Conservation (phyloP, 2,888 invertebrate species). For the Ennomos erosarius region DNA sequence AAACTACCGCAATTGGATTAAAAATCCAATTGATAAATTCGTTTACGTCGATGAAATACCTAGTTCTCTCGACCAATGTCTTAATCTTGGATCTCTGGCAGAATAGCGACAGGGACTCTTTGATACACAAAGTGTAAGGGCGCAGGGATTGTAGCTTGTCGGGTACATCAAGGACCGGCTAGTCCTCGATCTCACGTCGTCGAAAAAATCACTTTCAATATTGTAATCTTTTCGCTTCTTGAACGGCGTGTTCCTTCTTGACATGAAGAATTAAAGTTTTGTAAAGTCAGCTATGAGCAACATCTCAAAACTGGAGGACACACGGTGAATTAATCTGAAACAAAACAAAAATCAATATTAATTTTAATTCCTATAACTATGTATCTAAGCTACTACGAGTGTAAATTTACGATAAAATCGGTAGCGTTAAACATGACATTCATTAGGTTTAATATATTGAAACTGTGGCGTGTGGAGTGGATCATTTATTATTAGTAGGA, state of each 20-base stretch:
- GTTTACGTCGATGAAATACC: conserved; percentile 71
- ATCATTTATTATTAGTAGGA: no score
- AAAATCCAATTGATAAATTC: conserved; percentile 57
- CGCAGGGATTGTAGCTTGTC: conserved; percentile 80
- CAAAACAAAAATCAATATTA: conserved; percentile 52
- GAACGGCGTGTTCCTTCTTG: conserved; percentile 65
- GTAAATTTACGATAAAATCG: no score
- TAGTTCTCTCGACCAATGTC: conserved; percentile 82
- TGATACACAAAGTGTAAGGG: conserved; percentile 77
- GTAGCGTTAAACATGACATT: no score
- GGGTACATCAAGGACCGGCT: conserved; percentile 84
- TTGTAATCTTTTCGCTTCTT: conserved; percentile 62
- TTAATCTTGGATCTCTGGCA: conserved; percentile 86
- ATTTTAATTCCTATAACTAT: no score
- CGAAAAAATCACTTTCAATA: conserved; percentile 75
- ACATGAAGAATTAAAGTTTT: conserved; percentile 81
- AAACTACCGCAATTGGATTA: conserved; percentile 65
- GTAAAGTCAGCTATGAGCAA: conserved; percentile 57
- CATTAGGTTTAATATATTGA: no score
- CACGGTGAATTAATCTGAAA: conserved; percentile 66
- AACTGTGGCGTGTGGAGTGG: no score
- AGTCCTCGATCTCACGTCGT: conserved; percentile 81
- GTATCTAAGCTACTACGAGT: no score
- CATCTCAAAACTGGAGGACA: conserved; percentile 67
- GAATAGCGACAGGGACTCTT: conserved; percentile 81